phyloP scores from a whole-genome alignment of 2,888 invertebrate genomes.

The Drosophila aldrichi region DNA sequence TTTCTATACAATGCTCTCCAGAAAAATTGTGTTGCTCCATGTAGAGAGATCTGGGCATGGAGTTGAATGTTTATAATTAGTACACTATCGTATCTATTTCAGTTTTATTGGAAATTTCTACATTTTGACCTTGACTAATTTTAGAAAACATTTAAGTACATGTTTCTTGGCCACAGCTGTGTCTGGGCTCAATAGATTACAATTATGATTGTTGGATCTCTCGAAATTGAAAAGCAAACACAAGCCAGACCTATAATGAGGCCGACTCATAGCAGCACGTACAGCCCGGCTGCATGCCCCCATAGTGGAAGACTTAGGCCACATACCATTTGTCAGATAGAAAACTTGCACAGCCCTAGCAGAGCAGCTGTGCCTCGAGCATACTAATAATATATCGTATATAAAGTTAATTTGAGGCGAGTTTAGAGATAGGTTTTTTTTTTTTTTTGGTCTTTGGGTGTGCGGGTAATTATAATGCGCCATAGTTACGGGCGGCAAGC shows the following conservation, averaged over 20 bases:
- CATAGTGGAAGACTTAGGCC: background rate
- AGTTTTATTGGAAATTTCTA: background rate
- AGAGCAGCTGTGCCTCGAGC: constrained; percentile 49
- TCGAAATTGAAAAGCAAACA: constrained; percentile 19
- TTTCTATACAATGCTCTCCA: background rate
- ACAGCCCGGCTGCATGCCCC: constrained; percentile 20
- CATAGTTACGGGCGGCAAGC: constrained; percentile 72
- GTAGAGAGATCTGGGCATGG: background rate
- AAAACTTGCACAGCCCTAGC: constrained; percentile 11
- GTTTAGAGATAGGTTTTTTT: constrained; percentile 1
- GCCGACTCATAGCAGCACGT: constrained; percentile 49
- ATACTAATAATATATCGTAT: constrained; percentile 47
- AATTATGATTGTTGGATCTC: constrained; percentile 24
- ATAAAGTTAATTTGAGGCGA: constrained; percentile 42
- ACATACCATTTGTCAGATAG: constrained; percentile 5
- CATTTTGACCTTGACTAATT: constrained; percentile 4
- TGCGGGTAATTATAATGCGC: constrained; percentile 69
- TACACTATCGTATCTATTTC: too few relatives aligned
- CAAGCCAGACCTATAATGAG: constrained; percentile 29
- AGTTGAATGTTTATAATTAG: too few relatives aligned
- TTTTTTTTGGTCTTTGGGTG: background rate
- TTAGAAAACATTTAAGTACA: background rate
- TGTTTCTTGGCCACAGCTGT: background rate
- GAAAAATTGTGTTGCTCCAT: background rate
- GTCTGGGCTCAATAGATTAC: constrained; percentile 14